These are phyloP conservation scores for Clistopyga incitator DNA, from an alignment of 2,888 invertebrate genomes.

Conservation along the genomic window DNA sequence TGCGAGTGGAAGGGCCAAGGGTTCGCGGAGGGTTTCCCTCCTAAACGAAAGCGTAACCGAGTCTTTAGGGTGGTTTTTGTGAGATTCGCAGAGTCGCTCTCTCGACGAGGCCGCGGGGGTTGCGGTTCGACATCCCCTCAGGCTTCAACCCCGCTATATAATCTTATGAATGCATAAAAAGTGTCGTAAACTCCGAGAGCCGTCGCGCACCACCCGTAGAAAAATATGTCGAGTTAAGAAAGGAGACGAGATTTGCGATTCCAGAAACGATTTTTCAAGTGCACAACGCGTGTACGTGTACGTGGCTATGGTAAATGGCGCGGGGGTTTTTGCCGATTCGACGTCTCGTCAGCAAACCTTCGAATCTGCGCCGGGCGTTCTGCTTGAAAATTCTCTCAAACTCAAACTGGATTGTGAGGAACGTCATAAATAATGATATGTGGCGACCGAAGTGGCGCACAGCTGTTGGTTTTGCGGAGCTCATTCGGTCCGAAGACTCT, in stretches of 20 bases:
- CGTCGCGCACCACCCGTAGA: conserved; percentile 48
- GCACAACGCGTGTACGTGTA: background rate
- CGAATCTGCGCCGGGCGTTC: conserved; percentile 1
- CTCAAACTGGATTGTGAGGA: background rate
- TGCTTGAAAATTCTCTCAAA: conserved; percentile 33
- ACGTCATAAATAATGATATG: conserved; percentile 59
- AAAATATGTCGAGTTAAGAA: conserved; percentile 39
- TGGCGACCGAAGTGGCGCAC: conserved; percentile 17
- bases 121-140: conserved; percentile 32
- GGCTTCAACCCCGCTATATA: conserved; percentile 70
- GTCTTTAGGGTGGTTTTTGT: conserved; percentile 67
- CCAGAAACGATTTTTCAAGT: conserved; percentile 64
- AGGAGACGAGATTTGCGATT: conserved; percentile 62
- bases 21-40: conserved; percentile 55
- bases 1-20: conserved; percentile 32
- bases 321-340: conserved; percentile 10
- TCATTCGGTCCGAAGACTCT: conserved; percentile 26
- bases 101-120: conserved; percentile 37
- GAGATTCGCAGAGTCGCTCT: conserved; percentile 38
- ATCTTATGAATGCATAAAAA: conserved; percentile 80
- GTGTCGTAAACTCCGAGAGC: conserved; percentile 73
- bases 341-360: conserved; percentile 44
- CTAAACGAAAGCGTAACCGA: conserved; percentile 69
- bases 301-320: background rate
- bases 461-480: conserved; percentile 35